Base-by-base conservation (phyloP, 2,888 invertebrate species). In the Philereme transversata region DNA sequence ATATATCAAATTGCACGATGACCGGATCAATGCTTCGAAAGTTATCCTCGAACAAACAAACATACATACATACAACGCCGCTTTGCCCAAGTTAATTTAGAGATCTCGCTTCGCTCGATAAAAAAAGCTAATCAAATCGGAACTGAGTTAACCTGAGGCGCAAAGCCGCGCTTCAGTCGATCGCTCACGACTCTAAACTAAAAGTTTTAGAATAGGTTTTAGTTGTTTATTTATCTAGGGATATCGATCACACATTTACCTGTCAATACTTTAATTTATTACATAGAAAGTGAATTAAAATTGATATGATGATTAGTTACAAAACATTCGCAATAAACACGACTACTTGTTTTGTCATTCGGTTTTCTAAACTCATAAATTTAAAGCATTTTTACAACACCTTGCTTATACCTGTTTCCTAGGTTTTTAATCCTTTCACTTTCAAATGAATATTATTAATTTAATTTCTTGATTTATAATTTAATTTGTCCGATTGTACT, bases 321-420 rank as follows among this genome's bases (percentile, higher is more conserved):
- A 53, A 61, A 64, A 66, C 67, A 69, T 65, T 66, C 60, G 68
- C 67, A 68, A 64, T 64, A 67, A 65, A 63, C 38, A 54, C 60
- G 54, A 75, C 72, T 71, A 73, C 70, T 65, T 73, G 67, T 73
- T 77, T 76, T 81, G 78, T 81, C 78, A 77, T 76, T 74, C 65
- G 68, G 74, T 76, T 86, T 85, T 84, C 79, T 79, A 83, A 82
- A 80, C 64, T 62, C 73, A 80, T 83, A 82, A 84, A 83, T 85
- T 72, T 64, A 62, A 64, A 73, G 68, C 63, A 73, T 74, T 74
- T 76, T 80, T 81, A 74, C 66, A 74, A 71, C 71, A 69, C 68
- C 65, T 64, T 46, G 33, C 55, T 59, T 46, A 48, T 63, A 66
- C 64, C 49, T 57, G 62, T 74, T 73, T 71, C 65, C 61, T 62